Evolutionary conservation across 2,888 invertebrate species (phyloP).

Genomic region (Cyclophora punctaria): DNA sequence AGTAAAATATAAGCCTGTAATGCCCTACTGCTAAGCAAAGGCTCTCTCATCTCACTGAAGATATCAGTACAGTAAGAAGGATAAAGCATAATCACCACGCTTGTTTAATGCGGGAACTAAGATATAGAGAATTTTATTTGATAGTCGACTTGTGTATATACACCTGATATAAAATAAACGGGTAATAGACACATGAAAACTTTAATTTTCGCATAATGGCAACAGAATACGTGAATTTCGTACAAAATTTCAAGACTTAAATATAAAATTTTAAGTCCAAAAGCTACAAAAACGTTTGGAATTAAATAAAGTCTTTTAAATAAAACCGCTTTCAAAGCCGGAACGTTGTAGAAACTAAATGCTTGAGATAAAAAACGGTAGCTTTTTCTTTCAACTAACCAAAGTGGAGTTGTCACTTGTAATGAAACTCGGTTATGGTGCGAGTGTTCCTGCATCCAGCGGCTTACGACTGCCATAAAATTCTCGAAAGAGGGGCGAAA

Average conservation of each 20-base stretch:
- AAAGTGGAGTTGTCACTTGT: slow-evolving; percentile 18
- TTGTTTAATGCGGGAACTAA: neutral
- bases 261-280: neutral
- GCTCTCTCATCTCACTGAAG: too few species aligned
- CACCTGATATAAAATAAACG: too few species aligned
- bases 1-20: too few species aligned
- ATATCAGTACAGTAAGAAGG: too few species aligned
- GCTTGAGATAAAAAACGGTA: slow-evolving; percentile 6
- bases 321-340: neutral
- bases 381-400: slow-evolving; percentile 14
- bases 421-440: slow-evolving; percentile 27
- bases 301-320: neutral
- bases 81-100: too few species aligned
- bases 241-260: neutral
- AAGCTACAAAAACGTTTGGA: neutral
- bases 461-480: slow-evolving; percentile 30
- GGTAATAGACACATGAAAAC: too few species aligned
- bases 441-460: slow-evolving; percentile 22
- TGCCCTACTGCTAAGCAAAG: too few species aligned
- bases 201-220: too few species aligned
- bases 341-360: slow-evolving; percentile 1
- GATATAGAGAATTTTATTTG: too few species aligned
- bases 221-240: too few species aligned
- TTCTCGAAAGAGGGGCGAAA: slow-evolving; percentile 33
- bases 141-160: too few species aligned